These are phyloP conservation scores for Magallana angulata DNA, from an alignment of 1,140 invertebrate species.

Conservation along the genomic window DNA sequence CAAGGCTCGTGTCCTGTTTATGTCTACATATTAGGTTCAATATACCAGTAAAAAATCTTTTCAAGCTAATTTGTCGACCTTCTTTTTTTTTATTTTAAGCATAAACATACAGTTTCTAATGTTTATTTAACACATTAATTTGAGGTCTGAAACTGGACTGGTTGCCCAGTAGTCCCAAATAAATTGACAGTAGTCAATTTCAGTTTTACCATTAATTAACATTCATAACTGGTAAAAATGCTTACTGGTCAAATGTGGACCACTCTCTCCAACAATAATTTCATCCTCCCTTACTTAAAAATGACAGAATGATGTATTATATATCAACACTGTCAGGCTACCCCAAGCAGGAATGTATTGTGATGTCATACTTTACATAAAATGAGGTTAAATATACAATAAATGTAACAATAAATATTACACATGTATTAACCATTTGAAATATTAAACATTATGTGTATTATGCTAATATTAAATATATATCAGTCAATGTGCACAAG, in stretches of 20 bases:
- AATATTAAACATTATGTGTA: background rate
- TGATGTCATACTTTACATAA: background rate
- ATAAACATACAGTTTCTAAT: no score
- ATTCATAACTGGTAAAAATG: background rate
- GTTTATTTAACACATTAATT: no score
- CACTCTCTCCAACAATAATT: background rate
- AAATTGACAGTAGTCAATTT: background rate
- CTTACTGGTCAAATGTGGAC: background rate
- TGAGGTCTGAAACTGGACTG: no score
- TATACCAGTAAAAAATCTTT: no score
- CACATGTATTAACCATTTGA: background rate
- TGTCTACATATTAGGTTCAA: no score
- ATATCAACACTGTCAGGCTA: background rate
- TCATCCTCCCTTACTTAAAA: background rate
- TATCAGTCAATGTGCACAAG: background rate
- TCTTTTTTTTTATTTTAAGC: no score
- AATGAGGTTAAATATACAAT: background rate
- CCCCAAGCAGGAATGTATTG: background rate
- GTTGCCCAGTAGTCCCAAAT: background rate
- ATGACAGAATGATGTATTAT: background rate
- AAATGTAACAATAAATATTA: background rate
- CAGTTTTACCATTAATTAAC: background rate
- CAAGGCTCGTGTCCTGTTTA: no score
- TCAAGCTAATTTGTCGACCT: no score
- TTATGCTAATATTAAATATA: background rate